Base-by-base conservation (phyloP, 1,140 invertebrate species). In the Megalonaias nervosa region DNA sequence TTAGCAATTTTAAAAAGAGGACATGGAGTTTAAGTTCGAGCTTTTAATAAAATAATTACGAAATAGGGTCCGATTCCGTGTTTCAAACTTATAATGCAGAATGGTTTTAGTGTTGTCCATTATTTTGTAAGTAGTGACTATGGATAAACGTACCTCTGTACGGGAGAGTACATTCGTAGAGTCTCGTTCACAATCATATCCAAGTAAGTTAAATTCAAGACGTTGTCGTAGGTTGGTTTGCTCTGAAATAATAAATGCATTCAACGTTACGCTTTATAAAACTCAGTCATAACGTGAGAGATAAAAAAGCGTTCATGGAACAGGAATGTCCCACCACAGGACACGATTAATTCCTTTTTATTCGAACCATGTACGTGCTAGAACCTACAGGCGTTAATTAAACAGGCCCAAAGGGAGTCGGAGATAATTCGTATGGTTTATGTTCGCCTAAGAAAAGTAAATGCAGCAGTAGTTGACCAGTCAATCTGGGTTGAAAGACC, bases 201-300 rank as follows among this genome's bases (percentile, higher is more conserved):
- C 38, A 75, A 14, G 23, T 75, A 75, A 19, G 38, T 71, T 17
- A 81, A 48, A 26, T 70, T 66, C 9, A 66, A 64, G 26, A 79
- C 67, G 67, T 64, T 62, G n/a, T 81, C 80, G 58, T 81, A 81
- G n/a, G 68, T 72, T 11, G 73, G 76, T 38, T 71, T 65, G 62
- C 57, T 60, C 31, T 74, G 62, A 74, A 31, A 67, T 17, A 56
- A 71, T 59, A 62, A 19, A 48, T 67, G 15, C 14, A 26, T 67
- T 26, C 0, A 26, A 12, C 14, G 2, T 67, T 16, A 31, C 14
- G 1, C 13, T 15, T 68, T 17, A n/a, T 56, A 17, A 17, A 26
- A 68, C 17, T 61, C 60, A 21, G 11, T 19, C 19, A 61, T 21
- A 6, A 61, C 9, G 38, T 9, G 38, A 48, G 6, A 48, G 38